Evolutionary conservation across 2,888 invertebrate genomes (phyloP).

Genomic region (Bellardia pandia): DNA sequence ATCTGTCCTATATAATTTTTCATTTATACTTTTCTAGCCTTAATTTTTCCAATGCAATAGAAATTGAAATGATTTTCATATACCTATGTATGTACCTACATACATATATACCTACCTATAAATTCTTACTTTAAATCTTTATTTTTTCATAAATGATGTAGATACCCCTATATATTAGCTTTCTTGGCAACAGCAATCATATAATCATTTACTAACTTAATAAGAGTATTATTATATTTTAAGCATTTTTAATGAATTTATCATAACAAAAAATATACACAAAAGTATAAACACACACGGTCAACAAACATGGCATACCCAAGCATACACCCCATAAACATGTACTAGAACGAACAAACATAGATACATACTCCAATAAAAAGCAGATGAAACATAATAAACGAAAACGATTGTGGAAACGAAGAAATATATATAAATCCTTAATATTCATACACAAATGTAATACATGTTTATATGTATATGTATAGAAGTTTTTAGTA

Average conservation of each 20-base stretch:
- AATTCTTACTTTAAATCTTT: background rate
- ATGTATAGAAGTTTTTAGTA: background rate
- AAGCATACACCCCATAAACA: background rate
- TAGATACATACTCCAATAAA: background rate
- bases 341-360: background rate
- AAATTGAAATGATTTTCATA: too few species aligned
- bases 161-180: background rate
- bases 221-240: conserved; percentile 70
- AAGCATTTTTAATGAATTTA: conserved; percentile 69
- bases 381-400: conserved; percentile 51
- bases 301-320: background rate
- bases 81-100: too few species aligned
- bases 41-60: too few species aligned
- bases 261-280: conserved; percentile 11
- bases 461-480: background rate
- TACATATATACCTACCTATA: too few species aligned
- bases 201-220: conserved; percentile 68
- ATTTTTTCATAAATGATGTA: conserved; percentile 2
- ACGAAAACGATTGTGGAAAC: conserved; percentile 62
- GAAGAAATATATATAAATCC: conserved; percentile 12
- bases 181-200: conserved; percentile 64
- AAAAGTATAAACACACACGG: background rate
- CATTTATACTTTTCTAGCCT: too few species aligned
- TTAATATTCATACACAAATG: background rate
- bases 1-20: too few species aligned